These are phyloP conservation scores for Coccyzus lansbergi DNA, from an alignment of 2,797 vertebrate species.

Conservation along the genomic window DNA sequence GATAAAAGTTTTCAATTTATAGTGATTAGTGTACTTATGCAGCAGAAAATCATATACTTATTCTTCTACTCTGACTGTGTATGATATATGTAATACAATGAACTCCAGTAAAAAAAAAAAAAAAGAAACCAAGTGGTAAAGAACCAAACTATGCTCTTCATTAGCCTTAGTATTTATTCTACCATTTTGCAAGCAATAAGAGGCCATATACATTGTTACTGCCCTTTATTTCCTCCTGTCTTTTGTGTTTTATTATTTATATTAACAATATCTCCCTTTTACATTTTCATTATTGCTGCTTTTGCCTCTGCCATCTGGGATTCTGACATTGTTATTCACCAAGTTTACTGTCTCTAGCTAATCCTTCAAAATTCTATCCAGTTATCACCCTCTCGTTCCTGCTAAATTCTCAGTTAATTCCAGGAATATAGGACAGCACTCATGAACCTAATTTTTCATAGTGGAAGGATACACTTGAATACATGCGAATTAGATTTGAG, in stretches of 20 bases:
- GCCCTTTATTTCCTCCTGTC: not conserved
- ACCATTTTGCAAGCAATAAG: not conserved
- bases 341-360: not conserved
- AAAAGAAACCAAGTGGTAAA: slow-evolving; percentile 12
- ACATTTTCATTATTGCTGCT: not conserved
- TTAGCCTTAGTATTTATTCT: not conserved
- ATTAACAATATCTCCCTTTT: not conserved
- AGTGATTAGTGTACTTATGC: slow-evolving; percentile 2
- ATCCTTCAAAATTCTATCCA: not conserved
- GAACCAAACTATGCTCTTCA: slow-evolving; percentile 19
- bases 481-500: not conserved
- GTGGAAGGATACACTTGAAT: not conserved
- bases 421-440: not conserved
- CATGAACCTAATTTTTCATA: not conserved
- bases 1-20: slow-evolving; percentile 47
- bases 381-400: not conserved
- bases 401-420: not conserved
- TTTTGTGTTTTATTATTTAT: not conserved
- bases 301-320: not conserved
- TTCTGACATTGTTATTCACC: not conserved
- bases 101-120: not conserved
- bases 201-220: not conserved
- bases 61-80: not conserved
- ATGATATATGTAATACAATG: not conserved
- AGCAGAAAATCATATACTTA: slow-evolving; percentile 38